These are phyloP conservation scores for Halesus radiatus DNA, from an alignment of 1,140 invertebrate species.

Conservation along the genomic window DNA sequence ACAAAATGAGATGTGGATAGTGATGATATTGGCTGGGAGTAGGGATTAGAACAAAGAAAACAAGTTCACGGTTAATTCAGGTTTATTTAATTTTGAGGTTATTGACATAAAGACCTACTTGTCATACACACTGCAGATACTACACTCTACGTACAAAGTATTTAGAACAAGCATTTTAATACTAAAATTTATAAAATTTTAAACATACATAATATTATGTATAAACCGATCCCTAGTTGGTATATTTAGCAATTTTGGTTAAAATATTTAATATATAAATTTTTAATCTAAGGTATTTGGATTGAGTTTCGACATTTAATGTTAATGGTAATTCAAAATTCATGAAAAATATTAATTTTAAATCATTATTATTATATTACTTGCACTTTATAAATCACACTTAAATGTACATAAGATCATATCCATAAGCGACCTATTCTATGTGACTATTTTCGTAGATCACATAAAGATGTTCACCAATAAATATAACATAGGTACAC, in stretches of 20 bases:
- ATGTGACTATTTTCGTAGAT: slow-evolving; percentile 2
- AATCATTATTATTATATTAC: slow-evolving; percentile 11
- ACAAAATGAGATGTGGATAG: no score
- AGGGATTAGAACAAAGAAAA: not conserved
- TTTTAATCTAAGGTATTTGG: slow-evolving; percentile 18
- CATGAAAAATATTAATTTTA: slow-evolving; percentile 27
- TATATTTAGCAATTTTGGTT: slow-evolving; percentile 21
- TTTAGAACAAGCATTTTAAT: slow-evolving; percentile 32
- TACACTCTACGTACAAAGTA: slow-evolving; percentile 21
- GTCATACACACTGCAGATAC: slow-evolving; percentile 9
- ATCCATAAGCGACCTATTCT: slow-evolving; percentile 4
- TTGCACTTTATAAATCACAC: slow-evolving; percentile 32
- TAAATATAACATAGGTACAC: not conserved
- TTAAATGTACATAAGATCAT: slow-evolving; percentile 8
- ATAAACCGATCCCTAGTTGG: not conserved
- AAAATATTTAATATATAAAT: slow-evolving; percentile 10
- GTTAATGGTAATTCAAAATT: slow-evolving; percentile 12
- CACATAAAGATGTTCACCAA: slow-evolving; percentile 13
- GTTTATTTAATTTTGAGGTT: slow-evolving; percentile 31
- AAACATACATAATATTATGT: not conserved
- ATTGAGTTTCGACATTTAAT: slow-evolving; percentile 31
- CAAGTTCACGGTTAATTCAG: slow-evolving; percentile 24
- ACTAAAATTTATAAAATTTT: slow-evolving; percentile 35
- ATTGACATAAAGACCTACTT: slow-evolving; percentile 27
- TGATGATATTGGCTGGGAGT: no score